Evolutionary conservation across 2,113 vertebrate genomes (phyloP), one percentile per base, ranked within the genome.

Genomic region (Chloebia gouldiae): DNA sequence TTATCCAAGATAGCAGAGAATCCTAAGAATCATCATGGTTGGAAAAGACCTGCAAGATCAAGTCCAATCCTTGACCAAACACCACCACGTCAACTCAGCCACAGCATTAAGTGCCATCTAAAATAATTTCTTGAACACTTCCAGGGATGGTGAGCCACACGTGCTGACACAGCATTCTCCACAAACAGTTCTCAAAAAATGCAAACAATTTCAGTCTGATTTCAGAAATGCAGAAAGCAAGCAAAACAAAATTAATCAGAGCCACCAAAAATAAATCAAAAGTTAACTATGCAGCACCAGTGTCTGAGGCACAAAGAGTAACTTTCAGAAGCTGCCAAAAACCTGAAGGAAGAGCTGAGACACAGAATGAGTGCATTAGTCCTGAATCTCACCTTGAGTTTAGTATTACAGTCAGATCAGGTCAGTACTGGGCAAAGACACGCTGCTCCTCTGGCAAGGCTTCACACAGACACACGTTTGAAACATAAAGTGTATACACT

Each of bases 401-500:
- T 63, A 91, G 28, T 81, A 39, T 81, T 85, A 91, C 78, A 47
- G 61, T 80, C 84, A 90, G 65, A 86, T 66, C 75, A 78, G 73
- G 89, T 59, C 94, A 92, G 81, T 3, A 0, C 25, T 23, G 63
- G 70, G 59, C 44, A 85, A 47, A 89, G 51, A 61, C 59, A 50
- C 24, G 0, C 42, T 57, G 81, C 49, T 87, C 44, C 76, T 71
- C 79, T 60, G 72, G 76, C 78, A 90, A 49, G 37, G 39, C n/a
- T 86, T 86, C 71, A 60, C 15, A 60, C 44, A 37, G 63, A 76
- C 27, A 56, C 1, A 23, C 0, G 0, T 47, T 66, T 53, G 71
- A 88, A 90, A 93, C 87, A 22, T 49, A 65, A 89, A 53, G 35
- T 7, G 47, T 22, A 24, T 39, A 57, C 78, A 66, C 70, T 92